Base-by-base conservation (phyloP, 23 tunicate genomes). In the Styela clava region DNA sequence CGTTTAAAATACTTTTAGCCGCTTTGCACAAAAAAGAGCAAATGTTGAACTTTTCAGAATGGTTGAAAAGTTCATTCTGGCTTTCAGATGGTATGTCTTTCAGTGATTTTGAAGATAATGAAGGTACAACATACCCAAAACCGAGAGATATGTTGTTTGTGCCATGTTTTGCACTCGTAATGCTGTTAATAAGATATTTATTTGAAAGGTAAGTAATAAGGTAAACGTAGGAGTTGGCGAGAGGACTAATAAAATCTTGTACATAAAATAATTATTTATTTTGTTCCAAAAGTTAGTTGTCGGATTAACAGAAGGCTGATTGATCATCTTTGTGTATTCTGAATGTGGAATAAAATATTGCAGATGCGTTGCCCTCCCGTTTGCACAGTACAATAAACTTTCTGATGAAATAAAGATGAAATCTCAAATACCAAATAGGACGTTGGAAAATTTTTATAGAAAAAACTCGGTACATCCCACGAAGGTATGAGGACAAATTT, bases 61-160 rank as follows among this genome's bases (percentile, higher is more conserved):
- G 85, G 85, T 82, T 82, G 85, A 82, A 82, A 51, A 77, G 69
- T 2, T 33, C 27, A 77, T 82, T 82, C 52, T 82, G 85, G 85
- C 24, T 82, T 7, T 78, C 85, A 25, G 78, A 82, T 29, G 85
- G 85, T 27, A 16, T 44, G n/a, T 35, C 85, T 44, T 82, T 82
- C 29, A 69, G 69, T 18, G 85, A 82, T 31, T 20, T 70, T 3
- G 28, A 51, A 34, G 19, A 65, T 20, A 71, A 26, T 3, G 12
- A 18, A 24, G 56, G 67, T 22, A 77, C 7, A 26, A 3, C 28
- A 18, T 82, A 82, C 34, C 78, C 85, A 32, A 69, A 70, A 27
- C 85, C 85, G 2, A 24, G 78, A 3, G 85, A 82, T 34, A 33
- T 82, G 18, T 37, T 44, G 16, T 76, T 77, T 20, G 52, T 82